Evolutionary conservation across 2,797 vertebrate genomes (phyloP).

Genomic region (Sciurus carolinensis): DNA sequence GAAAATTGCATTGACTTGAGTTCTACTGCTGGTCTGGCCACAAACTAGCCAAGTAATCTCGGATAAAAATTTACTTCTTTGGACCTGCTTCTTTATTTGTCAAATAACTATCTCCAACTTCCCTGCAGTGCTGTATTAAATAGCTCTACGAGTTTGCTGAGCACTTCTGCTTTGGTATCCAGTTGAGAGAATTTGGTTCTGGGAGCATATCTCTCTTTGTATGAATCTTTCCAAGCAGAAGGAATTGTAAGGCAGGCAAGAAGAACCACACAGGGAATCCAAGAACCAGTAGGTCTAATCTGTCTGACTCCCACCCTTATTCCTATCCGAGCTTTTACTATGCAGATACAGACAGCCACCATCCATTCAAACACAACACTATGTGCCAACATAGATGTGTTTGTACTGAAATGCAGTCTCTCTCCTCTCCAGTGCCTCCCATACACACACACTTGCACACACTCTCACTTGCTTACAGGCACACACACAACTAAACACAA

Average conservation of each 20-base stretch:
- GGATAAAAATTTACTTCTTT: constrained; percentile 30
- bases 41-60: constrained; percentile 30
- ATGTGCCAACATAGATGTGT: not conserved
- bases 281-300: not conserved
- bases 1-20: constrained; percentile 42
- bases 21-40: constrained; percentile 38
- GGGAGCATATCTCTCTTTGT: not conserved
- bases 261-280: not conserved
- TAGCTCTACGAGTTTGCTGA: not conserved
- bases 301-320: not conserved
- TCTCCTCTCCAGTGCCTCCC: not conserved
- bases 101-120: not conserved
- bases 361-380: not conserved
- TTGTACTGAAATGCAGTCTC: not conserved
- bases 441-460: not conserved
- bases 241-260: not conserved
- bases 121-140: not conserved
- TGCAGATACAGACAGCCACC: not conserved
- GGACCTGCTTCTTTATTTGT: not conserved
- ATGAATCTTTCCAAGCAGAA: not conserved
- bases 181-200: not conserved
- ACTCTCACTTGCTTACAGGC: too few species aligned
- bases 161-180: not conserved
- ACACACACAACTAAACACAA: not conserved
- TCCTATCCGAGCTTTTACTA: not conserved